Base-by-base conservation (phyloP, 2,888 invertebrate genomes). In the Athrips mouffetella region DNA sequence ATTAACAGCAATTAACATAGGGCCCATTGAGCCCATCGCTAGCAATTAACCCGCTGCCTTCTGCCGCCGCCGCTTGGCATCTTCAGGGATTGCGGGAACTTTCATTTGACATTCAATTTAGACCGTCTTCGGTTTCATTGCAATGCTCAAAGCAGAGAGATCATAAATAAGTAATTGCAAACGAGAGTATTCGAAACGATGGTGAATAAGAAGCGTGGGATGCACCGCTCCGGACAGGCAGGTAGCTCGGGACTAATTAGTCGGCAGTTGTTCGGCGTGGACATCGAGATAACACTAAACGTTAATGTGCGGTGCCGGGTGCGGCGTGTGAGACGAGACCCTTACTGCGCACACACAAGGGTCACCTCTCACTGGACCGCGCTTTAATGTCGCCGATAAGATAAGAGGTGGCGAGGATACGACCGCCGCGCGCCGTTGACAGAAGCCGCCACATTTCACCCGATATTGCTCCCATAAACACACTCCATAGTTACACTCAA, bases 1-100 rank as follows among this genome's bases (percentile, higher is more conserved):
- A 79, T 80, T 76, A 80, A 66, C 69, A 59, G 62, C 78, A 68
- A 78, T 80, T 74, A 79, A 73, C 76, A 73, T 70, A 70, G 70
- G 69, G 58, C 58, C 49, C 53, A 52, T 50, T 54, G 53, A 53
- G 40, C 37, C 49, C 45, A 31, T 31, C n/a, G 45, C 31, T 35
- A 30, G 44, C 33, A 30, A 47, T 47, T 47, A 42, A 37, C 33
- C 25, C 21, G 33, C 21, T 16, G 18, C 18, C 16, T 5, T 23
- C 39, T 25, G 30, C 42, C 18, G 18, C 29, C 16, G 37, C 7
- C 31, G 33, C 23, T 7, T 33, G 33, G 23, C 45, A 7, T 7
- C 30, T 5, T 8, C 45, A 10, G 15, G 25, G 25, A 10, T 45
- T 37, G 37, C 40, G 25, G 15, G 25, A 40, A 40, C 40, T 40